Conservation (phyloP, 2,888 invertebrate genomes). For the Drosophila recens region DNA sequence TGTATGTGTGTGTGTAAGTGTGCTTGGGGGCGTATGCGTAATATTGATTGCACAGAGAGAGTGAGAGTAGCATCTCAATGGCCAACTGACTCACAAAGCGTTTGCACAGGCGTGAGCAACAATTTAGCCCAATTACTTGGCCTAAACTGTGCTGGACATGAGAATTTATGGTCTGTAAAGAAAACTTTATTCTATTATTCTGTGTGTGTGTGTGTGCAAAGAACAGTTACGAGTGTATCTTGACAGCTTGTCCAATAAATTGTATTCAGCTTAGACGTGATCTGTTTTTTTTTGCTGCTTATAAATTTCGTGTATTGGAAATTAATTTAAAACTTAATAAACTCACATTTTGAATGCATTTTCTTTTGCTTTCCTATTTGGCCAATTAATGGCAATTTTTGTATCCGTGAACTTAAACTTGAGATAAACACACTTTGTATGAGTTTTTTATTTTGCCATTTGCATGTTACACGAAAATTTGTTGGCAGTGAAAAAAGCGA, state of each 20-base stretch:
- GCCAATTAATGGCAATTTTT: conserved; percentile 4
- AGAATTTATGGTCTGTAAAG: conserved; percentile 27
- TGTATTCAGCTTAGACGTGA: conserved; percentile 1
- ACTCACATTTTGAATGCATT: neutral
- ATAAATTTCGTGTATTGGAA: neutral
- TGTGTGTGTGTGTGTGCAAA: neutral
- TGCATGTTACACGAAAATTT: conserved; percentile 51
- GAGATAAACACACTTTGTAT: conserved; percentile 27
- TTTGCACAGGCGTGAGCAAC: conserved; percentile 26
- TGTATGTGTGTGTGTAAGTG: conserved; percentile 1
- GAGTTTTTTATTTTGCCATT: conserved; percentile 27
- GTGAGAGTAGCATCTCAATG: conserved; percentile 1
- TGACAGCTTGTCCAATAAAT: conserved; percentile 23
- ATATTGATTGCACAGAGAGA: conserved; percentile 47
- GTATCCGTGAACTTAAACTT: conserved; percentile 45
- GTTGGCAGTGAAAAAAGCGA: neutral
- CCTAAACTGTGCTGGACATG: conserved; percentile 20
- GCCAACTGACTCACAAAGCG: conserved; percentile 1
- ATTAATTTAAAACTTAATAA: conserved; percentile 8
- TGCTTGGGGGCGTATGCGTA: conserved; percentile 42
- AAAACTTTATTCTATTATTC: conserved; percentile 4
- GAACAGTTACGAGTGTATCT: conserved; percentile 4
- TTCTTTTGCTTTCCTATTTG: neutral
- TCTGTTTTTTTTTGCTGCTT: neutral
- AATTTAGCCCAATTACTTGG: conserved; percentile 48